phyloP scores from a whole-genome alignment of 2,888 invertebrate genomes.

The Eupsilia transversa region DNA sequence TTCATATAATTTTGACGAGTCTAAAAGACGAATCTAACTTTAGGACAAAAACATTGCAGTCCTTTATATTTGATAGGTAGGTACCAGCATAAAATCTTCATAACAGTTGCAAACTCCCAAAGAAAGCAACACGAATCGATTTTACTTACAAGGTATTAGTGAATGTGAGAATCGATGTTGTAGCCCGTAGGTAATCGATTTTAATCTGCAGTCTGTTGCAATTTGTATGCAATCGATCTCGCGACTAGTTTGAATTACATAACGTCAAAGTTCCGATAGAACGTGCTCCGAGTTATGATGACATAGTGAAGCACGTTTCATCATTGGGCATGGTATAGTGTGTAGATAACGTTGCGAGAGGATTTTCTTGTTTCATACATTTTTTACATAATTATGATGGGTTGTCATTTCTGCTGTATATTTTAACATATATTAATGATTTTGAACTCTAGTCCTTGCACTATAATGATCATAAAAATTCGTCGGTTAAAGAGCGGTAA shows the following conservation, averaged over 20 bases:
- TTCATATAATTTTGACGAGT: too few species aligned
- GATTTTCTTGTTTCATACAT: slow-evolving; percentile 21
- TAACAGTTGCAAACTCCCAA: neutral
- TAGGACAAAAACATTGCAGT: neutral
- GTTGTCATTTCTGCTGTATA: too few species aligned
- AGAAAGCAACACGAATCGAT: slow-evolving; percentile 26
- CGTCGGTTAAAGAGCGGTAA: too few species aligned
- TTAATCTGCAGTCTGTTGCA: slow-evolving; percentile 49
- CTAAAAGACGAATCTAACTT: neutral
- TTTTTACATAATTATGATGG: neutral
- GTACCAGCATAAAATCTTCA: neutral
- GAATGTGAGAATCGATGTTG: slow-evolving; percentile 46
- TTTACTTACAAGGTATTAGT: slow-evolving; percentile 1
- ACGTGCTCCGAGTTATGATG: slow-evolving; percentile 54
- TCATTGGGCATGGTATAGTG: slow-evolving; percentile 26
- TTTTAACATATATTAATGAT: too few species aligned
- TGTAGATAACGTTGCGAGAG: slow-evolving; percentile 14
- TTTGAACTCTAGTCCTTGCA: neutral
- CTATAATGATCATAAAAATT: too few species aligned
- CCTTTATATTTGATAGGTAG: neutral
- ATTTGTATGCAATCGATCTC: slow-evolving; percentile 52
- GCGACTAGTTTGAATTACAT: slow-evolving; percentile 46
- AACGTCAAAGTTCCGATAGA: slow-evolving; percentile 47
- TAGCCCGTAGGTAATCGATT: slow-evolving; percentile 31
- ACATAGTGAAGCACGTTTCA: slow-evolving; percentile 46